Conservation (phyloP, 1,140 invertebrate genomes). For the Hyles euphorbiae region DNA sequence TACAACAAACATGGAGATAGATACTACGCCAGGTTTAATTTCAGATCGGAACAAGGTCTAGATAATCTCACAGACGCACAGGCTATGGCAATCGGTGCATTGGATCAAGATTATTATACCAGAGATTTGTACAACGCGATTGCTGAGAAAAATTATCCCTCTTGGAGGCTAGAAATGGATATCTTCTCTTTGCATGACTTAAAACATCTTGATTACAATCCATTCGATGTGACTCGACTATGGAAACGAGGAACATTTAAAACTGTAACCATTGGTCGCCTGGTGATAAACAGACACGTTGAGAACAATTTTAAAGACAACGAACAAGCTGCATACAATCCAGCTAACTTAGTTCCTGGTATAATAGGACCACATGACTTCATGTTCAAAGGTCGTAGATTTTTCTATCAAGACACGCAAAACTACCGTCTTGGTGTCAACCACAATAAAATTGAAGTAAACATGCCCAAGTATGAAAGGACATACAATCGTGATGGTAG, state of each 20-base stretch:
- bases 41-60: slow-evolving; percentile 82
- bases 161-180: slow-evolving; percentile 81
- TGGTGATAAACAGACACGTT: slow-evolving; percentile 87
- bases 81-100: slow-evolving; percentile 24
- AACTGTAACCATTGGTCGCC: slow-evolving; percentile 86
- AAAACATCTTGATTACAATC: slow-evolving; percentile 73
- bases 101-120: slow-evolving; percentile 40
- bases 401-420: slow-evolving; percentile 91
- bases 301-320: slow-evolving; percentile 89
- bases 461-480: slow-evolving; percentile 83
- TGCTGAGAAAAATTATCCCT: slow-evolving; percentile 77
- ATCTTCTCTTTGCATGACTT: slow-evolving; percentile 72
- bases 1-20: slow-evolving; percentile 77
- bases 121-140: slow-evolving; percentile 51
- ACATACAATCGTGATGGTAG: slow-evolving; percentile 86
- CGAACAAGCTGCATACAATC: slow-evolving; percentile 90
- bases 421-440: slow-evolving; percentile 91
- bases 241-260: slow-evolving; percentile 91
- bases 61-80: slow-evolving; percentile 72
- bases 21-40: slow-evolving; percentile 85
- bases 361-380: slow-evolving; percentile 89
- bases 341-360: slow-evolving; percentile 88
- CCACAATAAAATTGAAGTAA: slow-evolving; percentile 89
- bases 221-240: slow-evolving; percentile 82
- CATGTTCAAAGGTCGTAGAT: slow-evolving; percentile 89